A percentile compares a stretch with the other conserved stretches of the same genome.
phyloP scores from a whole-genome alignment of 2,113 vertebrate genomes.

The Takifugu bimaculatus region DNA sequence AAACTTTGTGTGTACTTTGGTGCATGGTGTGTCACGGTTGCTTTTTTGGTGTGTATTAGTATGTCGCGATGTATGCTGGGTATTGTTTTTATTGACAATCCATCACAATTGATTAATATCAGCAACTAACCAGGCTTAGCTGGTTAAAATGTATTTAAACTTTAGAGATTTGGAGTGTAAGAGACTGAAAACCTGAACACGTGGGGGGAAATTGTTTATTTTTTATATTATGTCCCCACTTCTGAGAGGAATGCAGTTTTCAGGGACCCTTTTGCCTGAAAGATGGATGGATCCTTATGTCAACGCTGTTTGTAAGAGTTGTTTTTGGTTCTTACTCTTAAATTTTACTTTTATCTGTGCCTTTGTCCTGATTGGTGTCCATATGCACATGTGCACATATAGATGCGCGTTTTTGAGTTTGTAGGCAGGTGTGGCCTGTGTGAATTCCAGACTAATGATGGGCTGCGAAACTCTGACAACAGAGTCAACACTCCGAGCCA shows the following conservation, averaged over 20 bases:
- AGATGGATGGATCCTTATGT: slow-evolving; percentile 29
- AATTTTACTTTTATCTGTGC: slow-evolving; percentile 8
- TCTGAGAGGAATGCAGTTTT: too few species aligned
- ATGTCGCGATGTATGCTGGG: slow-evolving; percentile 13
- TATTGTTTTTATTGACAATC: not conserved
- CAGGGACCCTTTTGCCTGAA: slow-evolving; percentile 4
- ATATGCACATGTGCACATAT: not conserved
- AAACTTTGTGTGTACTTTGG: not conserved
- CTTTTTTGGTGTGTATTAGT: not conserved
- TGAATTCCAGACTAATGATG: slow-evolving; percentile 70
- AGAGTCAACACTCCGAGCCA: slow-evolving; percentile 63
- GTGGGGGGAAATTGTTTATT: too few species aligned
- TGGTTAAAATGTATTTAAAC: too few species aligned
- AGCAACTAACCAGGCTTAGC: too few species aligned
- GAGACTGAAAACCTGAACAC: too few species aligned
- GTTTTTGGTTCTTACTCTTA: slow-evolving; percentile 23
- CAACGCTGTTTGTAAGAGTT: slow-evolving; percentile 32
- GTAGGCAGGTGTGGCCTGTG: slow-evolving; percentile 64
- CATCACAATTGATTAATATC: too few species aligned
- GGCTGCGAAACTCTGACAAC: slow-evolving; percentile 62
- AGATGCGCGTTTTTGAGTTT: slow-evolving; percentile 14
- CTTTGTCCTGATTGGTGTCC: too few species aligned
- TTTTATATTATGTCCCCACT: too few species aligned
- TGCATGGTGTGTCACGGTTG: not conserved
- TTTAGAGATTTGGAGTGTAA: too few species aligned